These are phyloP conservation scores for Diplosoma virens DNA, from an alignment of 23 tunicate species.

Conservation along the genomic window DNA sequence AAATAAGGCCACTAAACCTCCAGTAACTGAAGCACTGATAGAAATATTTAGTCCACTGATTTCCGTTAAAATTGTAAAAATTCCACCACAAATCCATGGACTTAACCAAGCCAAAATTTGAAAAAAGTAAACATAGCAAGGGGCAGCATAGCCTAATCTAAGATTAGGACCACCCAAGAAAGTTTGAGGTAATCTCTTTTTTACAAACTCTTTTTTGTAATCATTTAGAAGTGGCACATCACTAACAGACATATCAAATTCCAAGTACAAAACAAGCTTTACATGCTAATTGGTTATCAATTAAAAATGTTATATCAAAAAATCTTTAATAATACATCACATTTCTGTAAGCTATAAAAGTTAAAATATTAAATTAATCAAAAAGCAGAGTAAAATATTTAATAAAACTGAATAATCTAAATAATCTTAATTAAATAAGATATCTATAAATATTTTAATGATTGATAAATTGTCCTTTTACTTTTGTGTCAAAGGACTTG, in stretches of 20 bases:
- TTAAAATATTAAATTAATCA: no score
- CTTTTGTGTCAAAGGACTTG: no score
- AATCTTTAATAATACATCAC: no score
- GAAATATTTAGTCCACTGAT: conserved; percentile 29
- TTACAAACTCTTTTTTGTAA: conserved; percentile 60
- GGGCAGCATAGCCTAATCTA: conserved; percentile 50
- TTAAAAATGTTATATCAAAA: no score
- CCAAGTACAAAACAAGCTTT: no score
- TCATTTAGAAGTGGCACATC: conserved; percentile 57
- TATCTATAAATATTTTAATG: no score
- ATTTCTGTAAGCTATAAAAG: no score
- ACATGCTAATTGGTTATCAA: not conserved
- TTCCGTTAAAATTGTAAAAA: conserved; percentile 46
- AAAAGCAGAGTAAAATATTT: no score
- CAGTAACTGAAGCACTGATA: conserved; percentile 22
- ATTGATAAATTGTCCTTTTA: no score
- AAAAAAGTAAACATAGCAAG: conserved; percentile 47
- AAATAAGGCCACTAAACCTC: conserved; percentile 25
- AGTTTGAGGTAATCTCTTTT: conserved; percentile 63
- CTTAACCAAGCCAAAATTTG: conserved; percentile 61
- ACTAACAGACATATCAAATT: conserved; percentile 37
- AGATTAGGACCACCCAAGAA: conserved; percentile 69
- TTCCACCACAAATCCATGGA: conserved; percentile 54
- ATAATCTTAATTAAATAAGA: no score
- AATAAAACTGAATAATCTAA: no score